phyloP scores from a whole-genome alignment of 1,140 invertebrate genomes.

The Hormaphis cornu region DNA sequence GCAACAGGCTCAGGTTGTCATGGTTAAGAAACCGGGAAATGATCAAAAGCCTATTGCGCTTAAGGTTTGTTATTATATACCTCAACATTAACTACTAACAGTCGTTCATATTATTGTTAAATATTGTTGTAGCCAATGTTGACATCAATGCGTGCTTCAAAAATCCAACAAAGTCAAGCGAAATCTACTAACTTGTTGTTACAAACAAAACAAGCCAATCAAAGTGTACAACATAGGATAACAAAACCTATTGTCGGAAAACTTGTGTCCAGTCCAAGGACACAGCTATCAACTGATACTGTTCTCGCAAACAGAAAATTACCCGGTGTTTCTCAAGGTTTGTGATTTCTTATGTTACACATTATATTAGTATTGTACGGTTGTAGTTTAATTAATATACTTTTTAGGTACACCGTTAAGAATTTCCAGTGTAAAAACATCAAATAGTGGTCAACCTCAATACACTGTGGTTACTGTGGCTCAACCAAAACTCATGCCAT shows the following conservation, averaged over 20 bases:
- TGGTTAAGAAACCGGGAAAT: constrained; percentile 19
- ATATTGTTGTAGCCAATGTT: constrained; percentile 7
- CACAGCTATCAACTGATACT: constrained; percentile 6
- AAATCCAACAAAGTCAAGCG: neutral
- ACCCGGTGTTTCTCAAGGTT: constrained; percentile 2
- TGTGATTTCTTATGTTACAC: neutral
- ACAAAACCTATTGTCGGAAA: constrained; percentile 16
- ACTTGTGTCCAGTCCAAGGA: constrained; percentile 12
- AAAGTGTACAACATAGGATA: neutral
- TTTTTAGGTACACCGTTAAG: constrained; percentile 10
- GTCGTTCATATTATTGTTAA: neutral
- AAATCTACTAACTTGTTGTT: neutral
- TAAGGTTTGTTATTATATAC: neutral
- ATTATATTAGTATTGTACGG: neutral
- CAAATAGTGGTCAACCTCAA: constrained; percentile 35
- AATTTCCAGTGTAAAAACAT: constrained; percentile 19
- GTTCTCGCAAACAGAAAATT: constrained; percentile 17
- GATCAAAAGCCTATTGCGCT: constrained; percentile 20
- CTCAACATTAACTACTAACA: no score
- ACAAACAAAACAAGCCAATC: neutral
- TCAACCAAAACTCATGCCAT: constrained; percentile 36
- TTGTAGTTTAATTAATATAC: neutral
- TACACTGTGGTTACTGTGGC: constrained; percentile 37
- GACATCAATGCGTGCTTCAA: neutral
- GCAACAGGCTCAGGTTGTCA: constrained; percentile 33